phyloP scores from a whole-genome alignment of 2,888 invertebrate genomes.

The Drosophila pseudotalamancana region DNA sequence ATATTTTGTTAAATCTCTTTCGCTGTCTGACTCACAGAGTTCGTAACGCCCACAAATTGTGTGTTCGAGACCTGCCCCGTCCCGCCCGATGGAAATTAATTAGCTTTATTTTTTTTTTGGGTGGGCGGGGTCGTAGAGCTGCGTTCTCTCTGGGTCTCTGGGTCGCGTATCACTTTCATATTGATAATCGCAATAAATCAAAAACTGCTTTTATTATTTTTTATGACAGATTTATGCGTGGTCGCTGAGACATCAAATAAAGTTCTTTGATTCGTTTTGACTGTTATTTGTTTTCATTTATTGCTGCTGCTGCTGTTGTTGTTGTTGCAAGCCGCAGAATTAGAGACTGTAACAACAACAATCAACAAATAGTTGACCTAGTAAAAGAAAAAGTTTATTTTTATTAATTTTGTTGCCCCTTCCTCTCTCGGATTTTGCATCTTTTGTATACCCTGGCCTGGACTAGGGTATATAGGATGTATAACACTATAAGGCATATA shows the following conservation, averaged over 20 bases:
- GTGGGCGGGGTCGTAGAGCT: constrained; percentile 38
- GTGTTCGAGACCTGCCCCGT: constrained; percentile 6
- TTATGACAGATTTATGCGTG: constrained; percentile 41
- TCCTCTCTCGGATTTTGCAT: constrained; percentile 25
- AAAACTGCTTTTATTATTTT: constrained; percentile 54
- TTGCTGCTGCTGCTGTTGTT: constrained; percentile 15
- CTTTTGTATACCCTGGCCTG: too few species aligned
- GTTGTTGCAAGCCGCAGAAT: constrained; percentile 28
- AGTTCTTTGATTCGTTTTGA: constrained; percentile 49
- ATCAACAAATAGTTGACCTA: constrained; percentile 60
- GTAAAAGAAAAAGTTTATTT: constrained; percentile 78
- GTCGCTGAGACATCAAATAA: constrained; percentile 28
- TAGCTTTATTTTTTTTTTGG: constrained; percentile 33
- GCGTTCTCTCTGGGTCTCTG: constrained; percentile 46
- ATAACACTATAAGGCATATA: too few species aligned
- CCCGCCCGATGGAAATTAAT: constrained; percentile 49
- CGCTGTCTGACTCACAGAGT: background rate
- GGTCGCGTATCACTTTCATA: constrained; percentile 78
- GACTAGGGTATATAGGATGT: too few species aligned
- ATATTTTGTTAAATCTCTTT: constrained; percentile 6
- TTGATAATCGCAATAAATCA: constrained; percentile 77
- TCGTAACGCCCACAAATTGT: constrained; percentile 30
- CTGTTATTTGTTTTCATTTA: constrained; percentile 37
- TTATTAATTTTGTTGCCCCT: constrained; percentile 40
- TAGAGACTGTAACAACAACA: constrained; percentile 39